These are phyloP conservation scores for Sinhomidia bicolor DNA, from an alignment of 2,888 invertebrate species.

Conservation along the genomic window DNA sequence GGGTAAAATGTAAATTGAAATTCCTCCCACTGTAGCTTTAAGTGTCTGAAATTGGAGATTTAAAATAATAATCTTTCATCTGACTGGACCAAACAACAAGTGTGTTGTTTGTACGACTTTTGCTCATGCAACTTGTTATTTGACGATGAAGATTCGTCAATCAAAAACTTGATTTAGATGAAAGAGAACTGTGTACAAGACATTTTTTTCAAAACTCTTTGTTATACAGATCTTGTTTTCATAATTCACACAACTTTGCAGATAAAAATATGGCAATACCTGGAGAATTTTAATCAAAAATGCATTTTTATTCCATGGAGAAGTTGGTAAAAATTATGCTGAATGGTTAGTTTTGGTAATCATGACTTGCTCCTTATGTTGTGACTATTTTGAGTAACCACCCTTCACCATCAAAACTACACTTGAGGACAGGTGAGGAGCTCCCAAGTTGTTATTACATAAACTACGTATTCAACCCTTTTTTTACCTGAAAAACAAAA, in stretches of 20 bases:
- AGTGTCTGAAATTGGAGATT: no score
- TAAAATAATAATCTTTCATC: no score
- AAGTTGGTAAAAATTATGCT: background rate
- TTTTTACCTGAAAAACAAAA: background rate
- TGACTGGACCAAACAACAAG: no score
- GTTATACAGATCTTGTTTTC: no score
- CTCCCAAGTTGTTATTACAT: conserved; percentile 2
- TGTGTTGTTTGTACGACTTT: no score
- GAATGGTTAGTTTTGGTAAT: conserved; percentile 45
- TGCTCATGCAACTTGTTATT: no score
- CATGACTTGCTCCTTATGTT: conserved; percentile 64
- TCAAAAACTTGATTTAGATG: background rate
- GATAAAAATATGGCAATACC: background rate
- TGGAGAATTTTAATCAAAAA: background rate
- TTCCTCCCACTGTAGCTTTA: background rate
- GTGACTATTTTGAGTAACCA: conserved; percentile 36
- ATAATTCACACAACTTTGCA: no score
- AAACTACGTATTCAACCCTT: background rate
- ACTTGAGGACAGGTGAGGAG: conserved; percentile 9
- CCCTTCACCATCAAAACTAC: conserved; percentile 48
- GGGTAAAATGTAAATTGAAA: background rate
- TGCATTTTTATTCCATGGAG: background rate
- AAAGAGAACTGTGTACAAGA: background rate
- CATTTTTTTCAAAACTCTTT: no score
- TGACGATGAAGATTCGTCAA: background rate